Evolutionary conservation across 2,113 vertebrate genomes (phyloP), one percentile per base, ranked within the genome.

Genomic region (Notothenia coriiceps): DNA sequence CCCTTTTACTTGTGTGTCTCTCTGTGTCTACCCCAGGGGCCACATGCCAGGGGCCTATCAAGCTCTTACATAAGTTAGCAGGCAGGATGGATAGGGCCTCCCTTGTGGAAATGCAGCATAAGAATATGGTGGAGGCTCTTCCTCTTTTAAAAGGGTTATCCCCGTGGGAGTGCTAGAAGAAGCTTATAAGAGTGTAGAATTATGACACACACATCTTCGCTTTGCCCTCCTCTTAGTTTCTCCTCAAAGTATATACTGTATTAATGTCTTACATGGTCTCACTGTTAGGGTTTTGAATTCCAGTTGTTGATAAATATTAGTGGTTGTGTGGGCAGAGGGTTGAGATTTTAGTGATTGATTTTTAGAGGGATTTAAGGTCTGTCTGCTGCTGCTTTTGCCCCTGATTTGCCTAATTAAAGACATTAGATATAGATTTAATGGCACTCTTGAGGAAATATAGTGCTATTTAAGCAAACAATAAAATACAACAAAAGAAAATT

Each of bases 41-140:
- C 73, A 52, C 82, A 71, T 40, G 54, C 79, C 77, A 70, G 18
- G 55, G 68, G 59, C 61, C 80, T 84, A 79, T 75, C 79, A 79
- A 77, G 77, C 85, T 87, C 60, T 87, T 88, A 80, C 90, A 92
- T 89, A 92, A 88, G 88, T 89, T 43, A 89, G 68, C 80, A 82
- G 54, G 11, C 77, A 70, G 63, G 84, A 82, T 70, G 74, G 83
- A 83, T 80, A 40, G 77, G 54, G 67, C 62, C 46, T 70, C 81
- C 62, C 65, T 56, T 12, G 68, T 86, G 77, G 17, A 77, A 18
- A n/a, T 13, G 33, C 47, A 75, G 46, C 47, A 54, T 17, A 62
- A 46, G 61, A 80, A 55, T 60, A 71, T 71, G 68, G 64, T 50
- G 17, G 46, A 79, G 74, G 77, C 59, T 25, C 80, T 90, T 88